These are phyloP conservation scores for Emydocephalus ijimae DNA, from an alignment of 2,113 vertebrate species.

Conservation along the genomic window DNA sequence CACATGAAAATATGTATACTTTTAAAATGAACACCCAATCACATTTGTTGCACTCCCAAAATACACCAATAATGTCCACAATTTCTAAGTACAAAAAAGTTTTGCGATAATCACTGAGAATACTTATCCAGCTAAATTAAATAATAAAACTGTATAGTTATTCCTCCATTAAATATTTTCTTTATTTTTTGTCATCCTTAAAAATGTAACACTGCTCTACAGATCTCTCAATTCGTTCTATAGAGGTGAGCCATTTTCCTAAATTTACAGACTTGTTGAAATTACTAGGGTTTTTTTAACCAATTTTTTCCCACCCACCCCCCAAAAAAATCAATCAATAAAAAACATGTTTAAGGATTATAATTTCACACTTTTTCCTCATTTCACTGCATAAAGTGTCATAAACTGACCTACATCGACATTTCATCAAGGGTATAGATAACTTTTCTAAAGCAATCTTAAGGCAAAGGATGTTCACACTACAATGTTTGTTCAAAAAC, in stretches of 20 bases:
- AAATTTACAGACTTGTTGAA: not conserved
- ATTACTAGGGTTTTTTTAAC: not conserved
- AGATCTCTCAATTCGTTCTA: not conserved
- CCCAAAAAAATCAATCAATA: not conserved
- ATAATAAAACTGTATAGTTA: not conserved
- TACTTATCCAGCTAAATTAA: not conserved
- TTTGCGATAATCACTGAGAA: not conserved
- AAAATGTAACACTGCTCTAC: not conserved
- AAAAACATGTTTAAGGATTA: not conserved
- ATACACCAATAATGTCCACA: not conserved
- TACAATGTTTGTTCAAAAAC: not conserved
- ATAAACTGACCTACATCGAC: not conserved
- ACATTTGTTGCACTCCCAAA: not conserved
- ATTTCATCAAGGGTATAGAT: not conserved
- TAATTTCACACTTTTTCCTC: not conserved
- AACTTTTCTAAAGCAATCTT: not conserved
- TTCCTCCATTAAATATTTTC: not conserved
- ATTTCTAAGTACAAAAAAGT: not conserved
- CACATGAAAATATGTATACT: not conserved
- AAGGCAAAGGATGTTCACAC: not conserved
- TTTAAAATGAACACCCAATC: not conserved
- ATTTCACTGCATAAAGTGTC: not conserved
- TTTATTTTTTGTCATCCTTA: not conserved
- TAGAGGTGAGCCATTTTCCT: not conserved
- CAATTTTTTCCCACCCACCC: not conserved